Conservation (phyloP, 1,140 invertebrate species). For the Meteorus sp. region DNA sequence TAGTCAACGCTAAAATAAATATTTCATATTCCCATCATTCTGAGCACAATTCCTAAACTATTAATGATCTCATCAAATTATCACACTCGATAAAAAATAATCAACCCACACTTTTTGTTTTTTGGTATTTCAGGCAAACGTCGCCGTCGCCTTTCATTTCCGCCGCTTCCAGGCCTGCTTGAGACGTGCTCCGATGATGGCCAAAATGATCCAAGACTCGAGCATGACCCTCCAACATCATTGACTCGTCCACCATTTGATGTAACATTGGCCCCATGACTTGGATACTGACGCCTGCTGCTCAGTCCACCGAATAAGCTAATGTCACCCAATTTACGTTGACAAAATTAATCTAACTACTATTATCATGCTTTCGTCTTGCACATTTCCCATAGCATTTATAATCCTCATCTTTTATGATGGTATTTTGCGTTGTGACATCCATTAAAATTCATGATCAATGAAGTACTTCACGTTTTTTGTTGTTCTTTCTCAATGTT, state of each 20-base stretch:
- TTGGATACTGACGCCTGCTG: slow-evolving; percentile 44
- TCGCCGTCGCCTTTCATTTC: slow-evolving; percentile 70
- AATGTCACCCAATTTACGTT: slow-evolving; percentile 46
- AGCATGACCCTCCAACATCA: slow-evolving; percentile 51
- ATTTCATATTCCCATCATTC: background rate
- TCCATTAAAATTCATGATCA: no score
- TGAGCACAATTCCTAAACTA: background rate
- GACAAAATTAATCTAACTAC: slow-evolving; percentile 43
- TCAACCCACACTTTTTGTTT: slow-evolving; percentile 76
- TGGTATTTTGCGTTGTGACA: no score
- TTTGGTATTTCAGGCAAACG: slow-evolving; percentile 87
- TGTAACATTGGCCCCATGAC: slow-evolving; percentile 30
- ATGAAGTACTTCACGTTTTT: no score
- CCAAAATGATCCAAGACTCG: slow-evolving; percentile 51
- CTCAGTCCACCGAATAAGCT: slow-evolving; percentile 55
- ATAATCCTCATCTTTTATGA: no score
- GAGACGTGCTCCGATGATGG: slow-evolving; percentile 49
- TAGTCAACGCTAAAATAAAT: slow-evolving; percentile 35
- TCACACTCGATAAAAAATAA: background rate
- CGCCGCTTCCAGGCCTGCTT: slow-evolving; percentile 41
- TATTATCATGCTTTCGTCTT: slow-evolving; percentile 19
- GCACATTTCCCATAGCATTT: background rate
- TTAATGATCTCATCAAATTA: background rate
- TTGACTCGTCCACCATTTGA: slow-evolving; percentile 46
- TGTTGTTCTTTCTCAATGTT: no score